These are phyloP conservation scores for Poecilia picta DNA, from an alignment of 2,797 vertebrate genomes.

Conservation along the genomic window DNA sequence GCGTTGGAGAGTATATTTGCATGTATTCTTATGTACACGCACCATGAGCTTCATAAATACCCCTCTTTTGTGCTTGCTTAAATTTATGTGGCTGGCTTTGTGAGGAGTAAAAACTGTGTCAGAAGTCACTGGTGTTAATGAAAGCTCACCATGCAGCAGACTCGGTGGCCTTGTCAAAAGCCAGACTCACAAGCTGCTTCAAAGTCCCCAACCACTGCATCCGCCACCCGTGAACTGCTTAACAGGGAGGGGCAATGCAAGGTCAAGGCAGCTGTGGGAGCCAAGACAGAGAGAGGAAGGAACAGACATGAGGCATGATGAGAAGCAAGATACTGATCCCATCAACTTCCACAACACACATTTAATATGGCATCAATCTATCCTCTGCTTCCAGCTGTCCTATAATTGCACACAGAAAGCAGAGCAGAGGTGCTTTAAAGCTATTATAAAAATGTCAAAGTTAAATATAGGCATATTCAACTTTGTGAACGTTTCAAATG, in stretches of 20 bases:
- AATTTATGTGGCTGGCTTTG: constrained; percentile 20
- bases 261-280: constrained; percentile 47
- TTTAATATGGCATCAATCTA: constrained; percentile 46
- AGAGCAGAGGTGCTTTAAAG: constrained; percentile 26
- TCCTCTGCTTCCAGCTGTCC: constrained; percentile 22
- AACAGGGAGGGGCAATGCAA: constrained; percentile 46
- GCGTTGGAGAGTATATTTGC: constrained; percentile 9
- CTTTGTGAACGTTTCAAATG: background rate
- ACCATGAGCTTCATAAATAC: constrained; percentile 3
- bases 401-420: constrained; percentile 24
- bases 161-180: constrained; percentile 62
- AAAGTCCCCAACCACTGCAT: constrained; percentile 22
- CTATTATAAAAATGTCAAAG: constrained; percentile 8
- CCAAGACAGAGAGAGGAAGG: constrained; percentile 11
- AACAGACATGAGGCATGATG: constrained; percentile 7
- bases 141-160: constrained; percentile 41
- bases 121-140: constrained; percentile 56
- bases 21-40: background rate
- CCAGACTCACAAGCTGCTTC: constrained; percentile 40
- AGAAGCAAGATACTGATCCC: constrained; percentile 29
- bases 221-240: constrained; percentile 39
- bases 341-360: constrained; percentile 21
- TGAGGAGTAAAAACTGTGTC: constrained; percentile 34
- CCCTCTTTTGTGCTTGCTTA: constrained; percentile 2
- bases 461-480: constrained; percentile 3